phyloP scores from a whole-genome alignment of 2,113 vertebrate genomes.

The Agelaius phoeniceus region DNA sequence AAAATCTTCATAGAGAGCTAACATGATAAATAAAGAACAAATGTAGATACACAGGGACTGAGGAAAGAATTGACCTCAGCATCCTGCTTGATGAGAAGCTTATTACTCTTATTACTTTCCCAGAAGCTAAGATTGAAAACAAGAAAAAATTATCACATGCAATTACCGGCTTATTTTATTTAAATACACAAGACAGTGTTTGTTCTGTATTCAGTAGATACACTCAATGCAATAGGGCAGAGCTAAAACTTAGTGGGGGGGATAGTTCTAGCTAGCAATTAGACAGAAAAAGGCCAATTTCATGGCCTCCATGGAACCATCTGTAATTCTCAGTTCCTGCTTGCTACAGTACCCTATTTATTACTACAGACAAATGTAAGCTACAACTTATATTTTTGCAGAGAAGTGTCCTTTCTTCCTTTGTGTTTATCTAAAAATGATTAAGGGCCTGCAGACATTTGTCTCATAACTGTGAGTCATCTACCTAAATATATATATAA shows the following conservation, averaged over 20 bases:
- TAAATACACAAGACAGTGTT: background rate
- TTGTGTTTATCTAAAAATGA: background rate
- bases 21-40: background rate
- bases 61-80: background rate
- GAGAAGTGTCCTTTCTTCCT: background rate
- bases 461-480: background rate
- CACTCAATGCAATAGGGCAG: background rate
- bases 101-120: fast-evolving
- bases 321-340: background rate
- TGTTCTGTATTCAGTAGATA: background rate
- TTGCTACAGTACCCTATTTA: background rate
- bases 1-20: background rate
- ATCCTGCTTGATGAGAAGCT: background rate
- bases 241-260: background rate
- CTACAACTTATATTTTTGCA: background rate
- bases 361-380: background rate
- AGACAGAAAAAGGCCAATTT: background rate
- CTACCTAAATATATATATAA: background rate
- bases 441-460: background rate
- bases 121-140: background rate
- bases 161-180: background rate
- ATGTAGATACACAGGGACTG: background rate
- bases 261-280: background rate
- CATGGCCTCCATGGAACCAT: background rate
- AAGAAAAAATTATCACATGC: background rate